Evolutionary conservation across 2,797 vertebrate species (phyloP), one percentile per base, ranked within the genome.

Genomic region (Okamejei kenojei): DNA sequence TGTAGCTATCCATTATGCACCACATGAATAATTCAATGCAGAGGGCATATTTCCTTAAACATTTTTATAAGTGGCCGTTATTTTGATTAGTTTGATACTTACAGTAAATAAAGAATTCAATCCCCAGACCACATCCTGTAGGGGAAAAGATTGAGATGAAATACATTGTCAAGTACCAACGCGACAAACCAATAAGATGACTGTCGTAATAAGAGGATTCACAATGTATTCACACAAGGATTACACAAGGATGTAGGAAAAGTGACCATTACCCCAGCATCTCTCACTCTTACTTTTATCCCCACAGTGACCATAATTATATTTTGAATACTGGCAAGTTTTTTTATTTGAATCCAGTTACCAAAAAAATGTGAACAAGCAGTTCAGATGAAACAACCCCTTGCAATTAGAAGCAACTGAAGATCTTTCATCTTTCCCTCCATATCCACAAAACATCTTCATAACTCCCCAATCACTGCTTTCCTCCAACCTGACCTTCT

Each of bases 101-200:
- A 99, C 99, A 93, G 99, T 99, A 96, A 99, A 99, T 95, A 99
- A 97, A 38, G 98, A 99, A 96, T 99, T 99, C 95, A 99, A 95
- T 94, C 99, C 99, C 99, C 99, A 99, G 81, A 99, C 98, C 86
- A 99, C 98, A 94, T 99, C 99, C 99, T 99, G 94, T 54, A 95
- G 96, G 94, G 68, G 81, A 93, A 74, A 95, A 94, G 94, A 93
- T 68, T 23, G 65, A 94, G 77, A 26, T 71, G 38, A 93, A 88
- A n/a, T 88, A 35, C n/a, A 68, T 65, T 88, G 63, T 9, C 15
- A 68, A 68, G 1, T 68, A 88, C 65, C n/a, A 65, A 61, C 61
- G n/a, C 84, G 17, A 32, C 1, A 88, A 32, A 17, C 61, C 32
- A 13, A 17, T 32, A 13, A 78, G 9, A 45, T 45, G 45, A 45